Evolutionary conservation across 2,113 vertebrate genomes (phyloP).

Genomic region (Saguinus midas): DNA sequence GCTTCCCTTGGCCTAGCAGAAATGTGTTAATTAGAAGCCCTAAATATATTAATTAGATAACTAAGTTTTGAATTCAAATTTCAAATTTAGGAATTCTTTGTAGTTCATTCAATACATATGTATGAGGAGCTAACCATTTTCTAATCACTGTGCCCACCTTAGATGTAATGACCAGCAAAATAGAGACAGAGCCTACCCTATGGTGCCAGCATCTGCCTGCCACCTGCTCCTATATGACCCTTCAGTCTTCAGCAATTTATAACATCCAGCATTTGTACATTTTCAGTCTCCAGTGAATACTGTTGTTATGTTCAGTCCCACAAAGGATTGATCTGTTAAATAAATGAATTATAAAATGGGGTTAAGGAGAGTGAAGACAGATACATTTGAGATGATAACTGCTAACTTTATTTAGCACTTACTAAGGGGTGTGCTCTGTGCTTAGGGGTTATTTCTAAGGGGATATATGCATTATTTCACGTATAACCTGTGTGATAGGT

Average conservation of each 20-base stretch:
- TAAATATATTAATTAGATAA: neutral
- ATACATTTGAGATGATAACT: neutral
- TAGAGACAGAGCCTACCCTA: neutral
- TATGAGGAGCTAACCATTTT: neutral
- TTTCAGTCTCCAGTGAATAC: neutral
- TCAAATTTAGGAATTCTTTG: neutral
- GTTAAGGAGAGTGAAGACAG: neutral
- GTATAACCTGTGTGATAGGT: neutral
- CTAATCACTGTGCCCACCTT: neutral
- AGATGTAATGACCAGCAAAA: neutral
- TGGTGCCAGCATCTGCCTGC: neutral
- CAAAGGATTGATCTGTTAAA: neutral
- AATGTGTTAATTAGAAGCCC: neutral
- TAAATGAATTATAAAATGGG: constrained; percentile 13
- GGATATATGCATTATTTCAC: neutral
- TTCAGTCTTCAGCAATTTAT: neutral
- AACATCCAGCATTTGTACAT: neutral
- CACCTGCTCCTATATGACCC: neutral
- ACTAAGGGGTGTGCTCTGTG: neutral
- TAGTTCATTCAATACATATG: neutral
- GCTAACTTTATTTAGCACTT: neutral
- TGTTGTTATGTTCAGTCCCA: neutral
- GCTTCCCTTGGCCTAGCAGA: neutral
- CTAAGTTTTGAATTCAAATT: neutral
- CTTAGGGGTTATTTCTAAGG: neutral